These are phyloP conservation scores for Nomada ruficornis DNA, from an alignment of 2,888 invertebrate genomes.

Conservation along the genomic window DNA sequence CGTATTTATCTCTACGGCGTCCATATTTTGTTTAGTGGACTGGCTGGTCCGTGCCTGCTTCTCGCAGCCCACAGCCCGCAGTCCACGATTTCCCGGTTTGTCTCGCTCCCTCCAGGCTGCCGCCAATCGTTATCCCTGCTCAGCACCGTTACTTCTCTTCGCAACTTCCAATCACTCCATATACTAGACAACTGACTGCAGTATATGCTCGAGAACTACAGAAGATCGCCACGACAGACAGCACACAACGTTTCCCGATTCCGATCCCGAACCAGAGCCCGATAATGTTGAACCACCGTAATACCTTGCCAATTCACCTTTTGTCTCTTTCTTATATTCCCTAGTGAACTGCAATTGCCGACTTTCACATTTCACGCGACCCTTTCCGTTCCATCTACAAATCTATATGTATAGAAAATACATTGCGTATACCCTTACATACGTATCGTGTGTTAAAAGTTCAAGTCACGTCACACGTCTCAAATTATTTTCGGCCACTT, in stretches of 20 bases:
- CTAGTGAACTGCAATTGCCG: background rate
- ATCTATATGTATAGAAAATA: background rate
- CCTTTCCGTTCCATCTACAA: background rate
- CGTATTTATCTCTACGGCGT: conserved; percentile 81
- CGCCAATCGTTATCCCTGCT: conserved; percentile 2
- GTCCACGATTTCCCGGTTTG: conserved; percentile 30
- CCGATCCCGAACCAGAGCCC: background rate
- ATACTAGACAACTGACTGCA: background rate
- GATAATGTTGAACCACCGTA: background rate
- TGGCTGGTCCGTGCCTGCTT: conserved; percentile 44
- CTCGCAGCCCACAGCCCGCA: conserved; percentile 43
- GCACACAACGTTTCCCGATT: background rate
- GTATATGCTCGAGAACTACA: background rate
- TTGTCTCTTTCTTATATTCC: background rate
- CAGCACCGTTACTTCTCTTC: background rate
- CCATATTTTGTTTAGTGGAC: conserved; percentile 81
- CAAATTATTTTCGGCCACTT: conserved; percentile 3
- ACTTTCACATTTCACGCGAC: background rate
- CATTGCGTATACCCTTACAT: background rate
- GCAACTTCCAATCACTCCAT: background rate
- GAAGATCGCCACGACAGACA: background rate
- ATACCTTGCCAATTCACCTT: background rate
- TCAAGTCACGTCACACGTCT: conserved; percentile 24
- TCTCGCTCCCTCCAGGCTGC: conserved; percentile 33
- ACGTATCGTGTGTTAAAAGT: conserved; percentile 22